Evolutionary conservation across 2,797 vertebrate species (phyloP), one percentile per base, ranked within the genome.

Genomic region (Merluccius polli): DNA sequence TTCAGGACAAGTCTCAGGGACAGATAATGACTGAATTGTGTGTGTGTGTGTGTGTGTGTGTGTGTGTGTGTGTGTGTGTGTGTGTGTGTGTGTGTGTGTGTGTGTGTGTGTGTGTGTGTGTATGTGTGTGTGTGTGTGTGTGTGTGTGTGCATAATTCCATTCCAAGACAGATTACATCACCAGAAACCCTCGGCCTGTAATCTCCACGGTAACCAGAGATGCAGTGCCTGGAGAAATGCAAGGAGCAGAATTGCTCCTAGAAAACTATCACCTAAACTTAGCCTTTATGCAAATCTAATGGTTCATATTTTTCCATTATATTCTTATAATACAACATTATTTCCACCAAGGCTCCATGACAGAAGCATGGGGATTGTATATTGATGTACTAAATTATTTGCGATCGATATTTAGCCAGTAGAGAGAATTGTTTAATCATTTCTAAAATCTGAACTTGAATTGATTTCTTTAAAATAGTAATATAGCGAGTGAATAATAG

Each of bases 151-250:
- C 79, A 30, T 48, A 32, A 76, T 41, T 80, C 27, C 59, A 5
- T 27, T 70, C 72, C 6, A n/a, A 38, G 31, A 81, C 36, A 68
- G 59, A 77, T 79, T 82, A 70, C 81, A 83, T 86, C 78, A 81
- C 75, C 38, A 65, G 24, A 30, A 78, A 52, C 74, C 32, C 6
- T 12, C 15, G 5, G 70, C 52, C 32, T 69, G 72, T 76, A 75
- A 72, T 82, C 74, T 77, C 48, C 33, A 41, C 16, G 11, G 52
- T 75, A 80, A 83, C 74, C 44, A 59, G 77, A 84, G 77, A 82
- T 5, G 68, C 77, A 65, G 30, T 77, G 77, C 73, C 68, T 27
- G 59, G n/a, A 13, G 59, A 65, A 65, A 65, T 65, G 24, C 59
- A 12, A 65, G 24, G n/a, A 27, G 59, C 59, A 27, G 24, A 27